Base-by-base conservation (phyloP, 2,888 invertebrate genomes). In the Arctia plantaginis region DNA sequence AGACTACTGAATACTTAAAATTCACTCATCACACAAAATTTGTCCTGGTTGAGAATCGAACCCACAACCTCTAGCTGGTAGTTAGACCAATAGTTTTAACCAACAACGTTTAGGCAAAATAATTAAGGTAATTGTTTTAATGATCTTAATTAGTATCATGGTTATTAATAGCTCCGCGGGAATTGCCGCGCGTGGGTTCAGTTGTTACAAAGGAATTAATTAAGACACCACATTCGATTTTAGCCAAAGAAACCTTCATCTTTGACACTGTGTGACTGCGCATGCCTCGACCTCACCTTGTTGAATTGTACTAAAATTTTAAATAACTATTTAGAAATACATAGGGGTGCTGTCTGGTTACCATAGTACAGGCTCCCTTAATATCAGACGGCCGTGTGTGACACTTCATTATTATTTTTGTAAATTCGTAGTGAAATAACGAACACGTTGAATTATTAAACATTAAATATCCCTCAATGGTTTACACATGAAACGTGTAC, bases 161-260 rank as follows among this genome's bases (percentile, higher is more conserved):
- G 59, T 73, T 27, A 64, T 69, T 73, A 73, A 73, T 62, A 44
- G 44, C 44, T 67, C 30, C 33, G n/a, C 23, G 69, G 51, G 69
- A 27, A n/a, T 39, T 65, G 30, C n/a, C 20, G 47, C 15, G 69
- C 15, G 55, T 23, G 7, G 12, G 23, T 13, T 51, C 41, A 23
- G 39, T 66, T 66, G 51, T 74, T 70, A 69, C 66, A 65, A 64
- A 73, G 70, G 55, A 71, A 74, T 74, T 81, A 70, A 81, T 81
- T 77, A 77, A 65, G 30, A 71, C 15, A 23, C 55, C 3, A 30
- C 68, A 71, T 65, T 64, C 35, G 80, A 73, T 41, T 78, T 73
- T 72, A 64, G 64, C 80, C 73, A 80, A 80, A 81, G 75, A 44
- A 33, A 75, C 69, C 66, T 66, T 69, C 18, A 62, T 69, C 72